phyloP scores from a whole-genome alignment of 2,888 invertebrate genomes.

The Meiosimyza decipiens region DNA sequence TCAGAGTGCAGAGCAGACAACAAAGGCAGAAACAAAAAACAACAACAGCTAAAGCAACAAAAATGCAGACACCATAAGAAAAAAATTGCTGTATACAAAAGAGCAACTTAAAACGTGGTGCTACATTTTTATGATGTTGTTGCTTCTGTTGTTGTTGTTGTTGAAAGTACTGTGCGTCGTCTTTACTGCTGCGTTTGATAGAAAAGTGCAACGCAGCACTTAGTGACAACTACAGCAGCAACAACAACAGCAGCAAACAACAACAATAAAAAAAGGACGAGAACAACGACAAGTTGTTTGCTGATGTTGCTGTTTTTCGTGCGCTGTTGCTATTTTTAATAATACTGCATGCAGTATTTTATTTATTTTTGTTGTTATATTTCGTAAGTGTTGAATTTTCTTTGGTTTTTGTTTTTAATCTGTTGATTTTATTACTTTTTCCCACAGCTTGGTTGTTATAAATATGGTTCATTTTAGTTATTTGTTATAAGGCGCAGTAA shows the following conservation, averaged over 20 bases:
- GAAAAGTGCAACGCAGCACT: constrained; percentile 30
- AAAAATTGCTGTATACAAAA: constrained; percentile 43
- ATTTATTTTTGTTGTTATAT: constrained; percentile 42
- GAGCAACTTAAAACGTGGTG: constrained; percentile 16
- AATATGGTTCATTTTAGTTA: too few relatives aligned
- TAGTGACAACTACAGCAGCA: neutral
- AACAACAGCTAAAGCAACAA: constrained; percentile 9
- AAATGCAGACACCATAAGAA: constrained; percentile 33
- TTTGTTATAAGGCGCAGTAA: too few relatives aligned
- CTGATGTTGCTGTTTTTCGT: constrained; percentile 47
- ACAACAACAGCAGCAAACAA: neutral
- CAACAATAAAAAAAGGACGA: neutral
- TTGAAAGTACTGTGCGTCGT: neutral
- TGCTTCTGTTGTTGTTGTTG: constrained; percentile 3
- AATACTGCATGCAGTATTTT: constrained; percentile 20
- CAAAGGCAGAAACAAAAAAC: constrained; percentile 1
- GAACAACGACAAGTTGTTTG: constrained; percentile 39
- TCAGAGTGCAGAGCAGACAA: constrained; percentile 34
- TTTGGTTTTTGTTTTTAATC: neutral
- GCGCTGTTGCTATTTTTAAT: constrained; percentile 25
- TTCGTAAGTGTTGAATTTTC: neutral
- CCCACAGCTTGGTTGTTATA: too few relatives aligned
- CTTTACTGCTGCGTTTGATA: neutral
- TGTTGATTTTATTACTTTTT: too few relatives aligned
- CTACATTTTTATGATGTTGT: constrained; percentile 2